Percentiles rank a stretch among this genome's conserved stretches.
These are phyloP conservation scores for Esox niger DNA, from an alignment of 2,113 vertebrate species.

Conservation along the genomic window DNA sequence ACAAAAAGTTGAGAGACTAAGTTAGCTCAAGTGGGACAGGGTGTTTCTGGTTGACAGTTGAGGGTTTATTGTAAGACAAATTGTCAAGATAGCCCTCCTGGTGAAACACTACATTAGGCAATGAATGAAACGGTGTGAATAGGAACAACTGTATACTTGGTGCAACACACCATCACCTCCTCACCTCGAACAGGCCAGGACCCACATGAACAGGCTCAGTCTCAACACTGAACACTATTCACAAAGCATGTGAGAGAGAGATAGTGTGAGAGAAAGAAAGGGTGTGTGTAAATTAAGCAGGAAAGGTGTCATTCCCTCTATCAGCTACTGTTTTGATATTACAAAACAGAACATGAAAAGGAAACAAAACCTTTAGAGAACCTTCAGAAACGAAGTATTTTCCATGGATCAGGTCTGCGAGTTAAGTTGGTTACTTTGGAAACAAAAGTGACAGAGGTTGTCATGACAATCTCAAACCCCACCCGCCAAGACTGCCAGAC, in stretches of 20 bases:
- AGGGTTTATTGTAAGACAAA: conserved; percentile 91
- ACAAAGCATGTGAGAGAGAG: conserved; percentile 31
- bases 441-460: conserved; percentile 69
- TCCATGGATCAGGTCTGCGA: conserved; percentile 45
- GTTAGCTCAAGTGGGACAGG: too few species aligned
- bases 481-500: conserved; percentile 73
- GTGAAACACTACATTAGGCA: conserved; percentile 99
- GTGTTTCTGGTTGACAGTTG: conserved; percentile 73
- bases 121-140: conserved; percentile 92
- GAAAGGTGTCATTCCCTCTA: conserved; percentile 57
- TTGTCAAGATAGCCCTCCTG: conserved; percentile 93
- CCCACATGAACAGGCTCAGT: conserved; percentile 61
- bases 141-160: conserved; percentile 77
- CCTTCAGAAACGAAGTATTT: conserved; percentile 46
- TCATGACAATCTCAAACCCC: too few species aligned
- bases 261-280: conserved; percentile 16
- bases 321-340: conserved; percentile 64
- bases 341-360: conserved; percentile 31
- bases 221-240: conserved; percentile 62
- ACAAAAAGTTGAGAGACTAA: too few species aligned
- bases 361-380: conserved; percentile 72
- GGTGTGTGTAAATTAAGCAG: conserved; percentile 41
- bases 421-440: conserved; percentile 48
- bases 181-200: conserved; percentile 59
- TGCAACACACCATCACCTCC: conserved; percentile 93